These are phyloP conservation scores for Scatophagus argus DNA, from an alignment of 2,113 vertebrate species.

Conservation along the genomic window DNA sequence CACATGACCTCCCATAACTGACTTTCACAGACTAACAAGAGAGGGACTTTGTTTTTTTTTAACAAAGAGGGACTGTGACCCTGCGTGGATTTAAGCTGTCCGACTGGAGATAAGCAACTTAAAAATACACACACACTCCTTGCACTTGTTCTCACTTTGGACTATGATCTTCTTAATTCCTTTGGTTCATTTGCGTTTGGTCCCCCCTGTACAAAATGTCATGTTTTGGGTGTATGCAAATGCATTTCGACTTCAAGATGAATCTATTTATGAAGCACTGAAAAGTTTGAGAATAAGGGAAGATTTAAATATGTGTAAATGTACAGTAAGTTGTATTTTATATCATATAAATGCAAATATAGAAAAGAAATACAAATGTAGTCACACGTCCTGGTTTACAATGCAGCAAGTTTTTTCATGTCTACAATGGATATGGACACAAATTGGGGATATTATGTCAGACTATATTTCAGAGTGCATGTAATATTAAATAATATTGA, in stretches of 20 bases:
- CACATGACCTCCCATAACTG: slow-evolving; percentile 97
- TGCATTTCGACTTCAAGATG: slow-evolving; percentile 88
- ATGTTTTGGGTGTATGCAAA: slow-evolving; percentile 94
- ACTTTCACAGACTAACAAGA: neutral
- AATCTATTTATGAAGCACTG: slow-evolving; percentile 98
- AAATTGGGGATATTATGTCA: slow-evolving; percentile 83
- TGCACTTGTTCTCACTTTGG: slow-evolving; percentile 92
- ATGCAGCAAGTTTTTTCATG: slow-evolving; percentile 78
- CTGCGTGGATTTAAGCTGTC: slow-evolving; percentile 50
- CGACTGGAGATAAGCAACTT: slow-evolving; percentile 34
- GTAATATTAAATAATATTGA: slow-evolving; percentile 87
- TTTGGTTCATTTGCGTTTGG: slow-evolving; percentile 47
- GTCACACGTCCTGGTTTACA: slow-evolving; percentile 79
- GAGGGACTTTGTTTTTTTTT: slow-evolving; percentile 21
- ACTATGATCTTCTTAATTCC: slow-evolving; percentile 80
- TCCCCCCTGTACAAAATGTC: slow-evolving; percentile 83
- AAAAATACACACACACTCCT: slow-evolving; percentile 65
- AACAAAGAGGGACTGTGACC: neutral
- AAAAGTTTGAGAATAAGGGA: slow-evolving; percentile 87
- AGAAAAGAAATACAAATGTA: slow-evolving; percentile 81
- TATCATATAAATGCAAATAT: slow-evolving; percentile 87
- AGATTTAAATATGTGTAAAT: slow-evolving; percentile 94
- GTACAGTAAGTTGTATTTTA: slow-evolving; percentile 95
- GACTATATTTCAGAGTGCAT: slow-evolving; percentile 90
- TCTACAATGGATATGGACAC: slow-evolving; percentile 78